Base-by-base conservation (phyloP, 2,888 invertebrate genomes). In the Oscheius sp. region DNA sequence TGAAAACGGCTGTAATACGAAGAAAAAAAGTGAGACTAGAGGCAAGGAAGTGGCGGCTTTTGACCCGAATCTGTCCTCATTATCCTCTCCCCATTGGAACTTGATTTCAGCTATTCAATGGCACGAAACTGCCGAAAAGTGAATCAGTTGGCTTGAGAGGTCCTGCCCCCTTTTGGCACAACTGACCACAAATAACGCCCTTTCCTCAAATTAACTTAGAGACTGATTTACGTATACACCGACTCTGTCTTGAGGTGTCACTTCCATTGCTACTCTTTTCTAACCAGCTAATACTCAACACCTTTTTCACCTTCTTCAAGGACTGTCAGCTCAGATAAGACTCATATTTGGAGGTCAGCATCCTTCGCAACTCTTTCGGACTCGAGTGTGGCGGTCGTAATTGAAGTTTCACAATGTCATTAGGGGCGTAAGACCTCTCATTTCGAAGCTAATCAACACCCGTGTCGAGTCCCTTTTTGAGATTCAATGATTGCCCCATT, bases 101-200 rank as follows among this genome's bases (percentile, higher is more conserved):
- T 63, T 63, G 63, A 63, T 63, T 68, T 68, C 68, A 35, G 35
- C 68, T 55, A 68, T 68, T 68, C 68, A 68, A 21, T 11, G 37
- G n/a, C 53, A 51, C 35, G 53, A 66, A 66, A 33, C 53, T 66
- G 53, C 9, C 68, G 55, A 55, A 68, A 68, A 68, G 68, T 68
- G 68, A 68, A 68, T 68, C 68, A 68, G 68, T 42, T 55, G 55
- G 37, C 65, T 11, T 21, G 11, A n/a, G n/a, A n/a, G 37, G 35
- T 9, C 68, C 53, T 53, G 55, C 68, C 68, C 37, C 33, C 68
- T 35, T 35, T 42, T 42, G 0, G 42, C 42, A 42, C 42, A 42
- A 42, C 68, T 68, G 68, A 68, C 68, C 68, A 68, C 68, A 68
- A 53, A 53, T 55, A 65, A 65, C 65, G 47, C 35, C 60, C 35